These are phyloP conservation scores for Sarcophaga variegata DNA, from an alignment of 2,888 invertebrate species.

Conservation along the genomic window DNA sequence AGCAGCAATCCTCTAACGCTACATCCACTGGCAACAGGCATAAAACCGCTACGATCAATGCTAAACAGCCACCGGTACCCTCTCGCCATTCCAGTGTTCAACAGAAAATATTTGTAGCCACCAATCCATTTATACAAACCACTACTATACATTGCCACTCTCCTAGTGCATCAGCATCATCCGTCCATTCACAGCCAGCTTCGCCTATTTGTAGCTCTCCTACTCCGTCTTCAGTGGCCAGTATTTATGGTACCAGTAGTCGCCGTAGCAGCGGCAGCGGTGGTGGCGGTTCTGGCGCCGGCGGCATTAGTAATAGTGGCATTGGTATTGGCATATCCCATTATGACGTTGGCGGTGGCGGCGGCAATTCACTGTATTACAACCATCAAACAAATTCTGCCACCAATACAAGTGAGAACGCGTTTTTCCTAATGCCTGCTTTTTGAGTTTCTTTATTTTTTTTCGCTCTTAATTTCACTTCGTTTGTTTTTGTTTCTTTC, in stretches of 20 bases:
- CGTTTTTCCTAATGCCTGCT: constrained; percentile 72
- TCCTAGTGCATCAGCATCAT: constrained; percentile 70
- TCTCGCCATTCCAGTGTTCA: constrained; percentile 81
- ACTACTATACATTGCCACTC: constrained; percentile 80
- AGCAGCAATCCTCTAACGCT: constrained; percentile 57
- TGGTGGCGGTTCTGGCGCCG: constrained; percentile 68
- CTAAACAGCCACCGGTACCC: constrained; percentile 79
- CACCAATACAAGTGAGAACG: constrained; percentile 78
- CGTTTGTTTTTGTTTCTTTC: constrained; percentile 43
- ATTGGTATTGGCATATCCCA: constrained; percentile 72
- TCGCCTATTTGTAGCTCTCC: constrained; percentile 78
- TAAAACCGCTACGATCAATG: constrained; percentile 64
- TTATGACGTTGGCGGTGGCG: constrained; percentile 73
- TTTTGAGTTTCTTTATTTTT: constrained; percentile 61
- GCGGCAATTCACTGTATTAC: constrained; percentile 70
- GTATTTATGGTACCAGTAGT: constrained; percentile 70
- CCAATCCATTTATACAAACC: constrained; percentile 82
- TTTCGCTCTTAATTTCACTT: constrained; percentile 43
- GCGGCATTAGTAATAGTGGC: constrained; percentile 70
- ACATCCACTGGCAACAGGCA: constrained; percentile 28
- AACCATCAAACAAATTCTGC: constrained; percentile 64
- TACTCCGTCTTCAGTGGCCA: constrained; percentile 74
- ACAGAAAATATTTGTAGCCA: constrained; percentile 82
- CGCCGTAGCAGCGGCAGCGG: constrained; percentile 70
- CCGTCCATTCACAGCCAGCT: constrained; percentile 73